Evolutionary conservation across 1,140 invertebrate genomes (phyloP).

Genomic region (Dolichoris vasculosae): DNA sequence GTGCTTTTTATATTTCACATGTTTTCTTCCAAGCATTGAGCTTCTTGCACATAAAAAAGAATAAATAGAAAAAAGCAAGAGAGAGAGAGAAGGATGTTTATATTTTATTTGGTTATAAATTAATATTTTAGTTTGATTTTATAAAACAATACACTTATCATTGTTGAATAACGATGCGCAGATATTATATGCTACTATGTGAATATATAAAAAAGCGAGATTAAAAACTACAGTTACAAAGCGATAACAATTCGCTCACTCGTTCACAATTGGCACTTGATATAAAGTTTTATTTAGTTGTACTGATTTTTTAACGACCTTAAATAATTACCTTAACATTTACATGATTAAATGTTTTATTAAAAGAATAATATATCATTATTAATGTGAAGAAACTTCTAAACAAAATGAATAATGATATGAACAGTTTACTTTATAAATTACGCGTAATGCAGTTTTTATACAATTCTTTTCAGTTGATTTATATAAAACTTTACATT

Average conservation of each 20-base stretch:
- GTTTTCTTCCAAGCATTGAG: conserved; percentile 1
- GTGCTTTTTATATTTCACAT: not conserved
- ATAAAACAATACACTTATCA: not conserved
- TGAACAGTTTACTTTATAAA: too few relatives aligned
- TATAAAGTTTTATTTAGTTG: not conserved
- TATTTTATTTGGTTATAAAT: not conserved
- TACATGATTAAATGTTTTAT: too few relatives aligned
- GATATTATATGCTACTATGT: not conserved
- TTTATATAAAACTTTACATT: too few relatives aligned
- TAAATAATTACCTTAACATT: not conserved
- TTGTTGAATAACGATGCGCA: not conserved
- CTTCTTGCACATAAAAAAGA: not conserved
- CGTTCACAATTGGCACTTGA: not conserved
- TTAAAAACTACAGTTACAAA: not conserved
- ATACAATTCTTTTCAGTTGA: too few relatives aligned
- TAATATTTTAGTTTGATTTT: not conserved
- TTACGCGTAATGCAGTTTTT: too few relatives aligned
- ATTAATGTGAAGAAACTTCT: too few relatives aligned
- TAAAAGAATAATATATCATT: too few relatives aligned
- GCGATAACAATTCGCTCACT: too few relatives aligned
- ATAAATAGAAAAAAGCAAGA: not conserved
- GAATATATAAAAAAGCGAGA: not conserved
- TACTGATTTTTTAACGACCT: not conserved
- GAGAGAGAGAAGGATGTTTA: not conserved
- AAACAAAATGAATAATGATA: too few relatives aligned